Evolutionary conservation across 2,888 invertebrate genomes (phyloP).

Genomic region (Elmis aenea): DNA sequence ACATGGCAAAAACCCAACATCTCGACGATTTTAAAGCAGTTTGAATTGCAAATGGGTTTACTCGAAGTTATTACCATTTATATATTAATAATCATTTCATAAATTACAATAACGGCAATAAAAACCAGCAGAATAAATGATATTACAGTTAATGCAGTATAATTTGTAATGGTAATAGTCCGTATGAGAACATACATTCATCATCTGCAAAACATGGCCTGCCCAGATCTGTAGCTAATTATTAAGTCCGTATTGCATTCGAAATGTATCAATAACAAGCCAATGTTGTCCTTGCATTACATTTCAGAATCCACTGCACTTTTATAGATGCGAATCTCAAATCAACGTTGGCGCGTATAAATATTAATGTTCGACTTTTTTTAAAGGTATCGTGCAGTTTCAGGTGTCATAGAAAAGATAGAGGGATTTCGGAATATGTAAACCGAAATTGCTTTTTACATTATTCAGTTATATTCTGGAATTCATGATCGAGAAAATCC

Average conservation of each 20-base stretch:
- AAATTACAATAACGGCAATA: constrained; percentile 15
- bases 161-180: constrained; percentile 26
- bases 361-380: constrained; percentile 13
- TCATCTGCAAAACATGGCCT: constrained; percentile 23
- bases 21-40: no score
- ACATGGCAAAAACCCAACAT: no score
- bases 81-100: constrained; percentile 17
- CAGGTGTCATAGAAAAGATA: no score
- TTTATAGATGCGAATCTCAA: no score
- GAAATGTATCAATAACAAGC: constrained; percentile 29
- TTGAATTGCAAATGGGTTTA: no score
- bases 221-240: constrained; percentile 25
- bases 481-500: constrained; percentile 38
- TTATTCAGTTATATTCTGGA: constrained; percentile 41
- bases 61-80: constrained; percentile 19
- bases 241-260: constrained; percentile 27
- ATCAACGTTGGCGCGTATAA: constrained; percentile 8
- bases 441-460: constrained; percentile 30
- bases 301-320: constrained; percentile 5
- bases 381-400: constrained; percentile 14
- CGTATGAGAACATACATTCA: constrained; percentile 21
- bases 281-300: constrained; percentile 26
- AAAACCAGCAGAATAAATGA: constrained; percentile 16
- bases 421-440: constrained; percentile 20
- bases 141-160: constrained; percentile 13